Evolutionary conservation across 2,888 invertebrate genomes (phyloP).

Genomic region (Caenorhabditis japonica): DNA sequence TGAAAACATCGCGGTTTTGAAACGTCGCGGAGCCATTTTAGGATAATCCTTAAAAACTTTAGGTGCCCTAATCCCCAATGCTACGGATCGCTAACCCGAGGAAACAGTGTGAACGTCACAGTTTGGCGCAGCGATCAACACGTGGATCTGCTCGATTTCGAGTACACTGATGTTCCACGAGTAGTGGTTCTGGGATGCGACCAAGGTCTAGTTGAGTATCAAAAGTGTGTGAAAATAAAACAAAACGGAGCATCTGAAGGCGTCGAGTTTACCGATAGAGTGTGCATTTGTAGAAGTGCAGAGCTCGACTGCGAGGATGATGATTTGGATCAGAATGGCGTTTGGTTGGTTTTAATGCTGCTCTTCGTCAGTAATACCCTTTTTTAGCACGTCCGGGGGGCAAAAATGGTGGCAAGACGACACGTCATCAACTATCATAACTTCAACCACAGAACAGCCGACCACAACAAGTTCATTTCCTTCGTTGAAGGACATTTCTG

Average conservation of each 20-base stretch:
- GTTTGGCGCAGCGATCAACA: conserved; percentile 8
- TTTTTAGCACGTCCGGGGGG: conserved; percentile 12
- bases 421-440: not conserved
- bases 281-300: conserved; percentile 28
- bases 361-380: no score
- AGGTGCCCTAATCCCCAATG: conserved; percentile 10
- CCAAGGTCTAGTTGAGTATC: conserved; percentile 9
- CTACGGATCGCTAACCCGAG: not conserved
- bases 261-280: conserved; percentile 4
- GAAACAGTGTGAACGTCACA: conserved; percentile 16
- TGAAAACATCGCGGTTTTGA: no score
- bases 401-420: conserved; percentile 21
- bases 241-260: not conserved
- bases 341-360: conserved; percentile 18
- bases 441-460: not conserved
- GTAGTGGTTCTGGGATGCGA: conserved; percentile 25
- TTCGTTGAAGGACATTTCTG: conserved; percentile 6
- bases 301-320: conserved; percentile 1
- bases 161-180: conserved; percentile 10
- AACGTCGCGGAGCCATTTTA: no score
- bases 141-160: conserved; percentile 29
- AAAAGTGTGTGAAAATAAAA: not conserved
- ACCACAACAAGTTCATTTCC: not conserved
- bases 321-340: not conserved
- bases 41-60: not conserved